Percentiles rank a stretch among this genome's conserved stretches.
Conservation (phyloP, 1,140 invertebrate species). For the Drosophila subobscura region DNA sequence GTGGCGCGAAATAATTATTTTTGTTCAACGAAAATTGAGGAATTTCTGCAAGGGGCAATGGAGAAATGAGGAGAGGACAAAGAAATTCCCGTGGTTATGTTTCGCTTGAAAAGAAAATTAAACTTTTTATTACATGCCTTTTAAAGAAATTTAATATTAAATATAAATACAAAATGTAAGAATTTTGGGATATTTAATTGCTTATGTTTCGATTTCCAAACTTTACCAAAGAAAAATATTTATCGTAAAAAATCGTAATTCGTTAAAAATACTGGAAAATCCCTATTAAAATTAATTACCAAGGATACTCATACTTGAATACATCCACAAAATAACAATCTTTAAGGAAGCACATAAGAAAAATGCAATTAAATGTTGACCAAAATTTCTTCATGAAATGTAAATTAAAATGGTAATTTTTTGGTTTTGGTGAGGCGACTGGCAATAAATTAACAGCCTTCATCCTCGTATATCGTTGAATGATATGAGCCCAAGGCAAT, state of each 20-base stretch:
- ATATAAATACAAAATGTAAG: neutral
- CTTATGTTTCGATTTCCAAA: neutral
- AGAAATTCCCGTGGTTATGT: conserved; percentile 14
- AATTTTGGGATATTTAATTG: no score
- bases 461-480: conserved; percentile 12
- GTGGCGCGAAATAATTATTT: conserved; percentile 49
- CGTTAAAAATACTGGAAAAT: neutral
- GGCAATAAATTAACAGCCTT: conserved; percentile 6
- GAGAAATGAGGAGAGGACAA: neutral
- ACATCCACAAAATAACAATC: neutral
- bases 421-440: neutral
- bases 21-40: conserved; percentile 35
- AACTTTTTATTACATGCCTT: neutral
- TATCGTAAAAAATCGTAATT: no score
- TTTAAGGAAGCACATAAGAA: neutral
- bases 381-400: conserved; percentile 22
- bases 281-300: neutral
- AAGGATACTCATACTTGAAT: no score
- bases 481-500: conserved; percentile 35
- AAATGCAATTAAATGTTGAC: neutral
- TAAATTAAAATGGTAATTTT: conserved; percentile 34
- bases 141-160: neutral
- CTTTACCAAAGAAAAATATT: neutral
- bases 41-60: conserved; percentile 17
- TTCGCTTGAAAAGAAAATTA: neutral